A percentile compares a stretch with the other conserved stretches of the same genome.
Evolutionary conservation across 2,113 vertebrate genomes (phyloP).

Genomic region (Carassius gibelio): DNA sequence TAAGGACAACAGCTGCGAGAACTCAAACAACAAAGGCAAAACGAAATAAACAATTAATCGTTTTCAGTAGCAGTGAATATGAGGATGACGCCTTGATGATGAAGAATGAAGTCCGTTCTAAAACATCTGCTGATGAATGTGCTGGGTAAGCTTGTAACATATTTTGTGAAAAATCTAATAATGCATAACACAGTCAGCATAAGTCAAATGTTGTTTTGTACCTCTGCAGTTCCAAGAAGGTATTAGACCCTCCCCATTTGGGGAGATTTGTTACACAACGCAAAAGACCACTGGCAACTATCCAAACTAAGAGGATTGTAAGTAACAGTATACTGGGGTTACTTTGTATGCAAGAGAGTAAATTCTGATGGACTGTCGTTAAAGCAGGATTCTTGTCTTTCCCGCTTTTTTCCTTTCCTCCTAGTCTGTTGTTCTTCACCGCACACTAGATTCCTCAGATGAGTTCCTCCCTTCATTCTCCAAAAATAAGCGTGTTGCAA

Average conservation of each 20-base stretch:
- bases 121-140: background rate
- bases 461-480: conserved; percentile 57
- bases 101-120: background rate
- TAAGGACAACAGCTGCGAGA: background rate
- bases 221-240: conserved; percentile 8
- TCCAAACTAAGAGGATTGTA: conserved; percentile 31
- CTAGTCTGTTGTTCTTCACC: conserved; percentile 25
- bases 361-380: background rate
- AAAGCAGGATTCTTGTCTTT: background rate
- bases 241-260: background rate
- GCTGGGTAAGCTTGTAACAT: conserved; percentile 50
- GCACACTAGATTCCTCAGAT: conserved; percentile 65
- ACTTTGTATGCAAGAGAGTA: background rate
- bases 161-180: background rate
- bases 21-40: conserved; percentile 10
- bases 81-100: conserved; percentile 51
- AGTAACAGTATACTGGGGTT: background rate
- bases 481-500: conserved; percentile 18
- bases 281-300: conserved; percentile 25
- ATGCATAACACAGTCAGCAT: background rate
- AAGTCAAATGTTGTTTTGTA: background rate
- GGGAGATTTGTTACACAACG: conserved; percentile 57
- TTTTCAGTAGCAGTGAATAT: conserved; percentile 54
- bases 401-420: background rate
- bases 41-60: background rate